Conservation (phyloP, 2,888 invertebrate genomes). For the Synanthedon andrenaeformis region DNA sequence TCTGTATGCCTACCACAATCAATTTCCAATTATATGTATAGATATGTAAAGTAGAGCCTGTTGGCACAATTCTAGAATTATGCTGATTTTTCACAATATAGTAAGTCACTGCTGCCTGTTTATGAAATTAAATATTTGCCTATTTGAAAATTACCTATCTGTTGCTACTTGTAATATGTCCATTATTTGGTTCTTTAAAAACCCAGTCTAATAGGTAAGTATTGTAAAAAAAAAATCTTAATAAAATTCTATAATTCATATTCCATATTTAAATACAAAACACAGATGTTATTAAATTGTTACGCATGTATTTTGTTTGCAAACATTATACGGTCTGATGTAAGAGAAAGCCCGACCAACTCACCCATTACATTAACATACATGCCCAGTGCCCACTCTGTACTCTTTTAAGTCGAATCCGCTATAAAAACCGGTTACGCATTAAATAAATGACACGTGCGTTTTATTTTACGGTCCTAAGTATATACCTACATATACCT, state of each 20-base stretch:
- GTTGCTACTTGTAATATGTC: background rate
- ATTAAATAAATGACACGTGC: too few relatives aligned
- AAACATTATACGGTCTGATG: slow-evolving; percentile 3
- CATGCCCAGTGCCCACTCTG: background rate
- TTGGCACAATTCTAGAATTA: too few relatives aligned
- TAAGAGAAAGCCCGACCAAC: slow-evolving; percentile 1
- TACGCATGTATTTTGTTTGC: background rate
- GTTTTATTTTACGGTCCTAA: too few relatives aligned
- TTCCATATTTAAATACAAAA: background rate
- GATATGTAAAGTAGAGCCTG: too few relatives aligned
- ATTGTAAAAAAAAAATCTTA: background rate
- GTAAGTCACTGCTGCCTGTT: too few relatives aligned
- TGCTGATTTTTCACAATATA: too few relatives aligned
- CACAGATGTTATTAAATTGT: background rate
- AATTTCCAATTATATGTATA: too few relatives aligned
- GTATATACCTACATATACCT: too few relatives aligned
- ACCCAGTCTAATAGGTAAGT: too few relatives aligned
- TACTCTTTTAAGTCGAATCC: background rate
- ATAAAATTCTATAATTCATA: background rate
- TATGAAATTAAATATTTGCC: too few relatives aligned
- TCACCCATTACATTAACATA: background rate
- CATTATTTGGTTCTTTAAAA: background rate
- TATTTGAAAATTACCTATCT: background rate
- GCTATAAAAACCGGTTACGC: background rate
- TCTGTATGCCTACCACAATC: too few relatives aligned